phyloP scores from a whole-genome alignment of 2,797 vertebrate genomes.

The Oreonectes daqikongensis region DNA sequence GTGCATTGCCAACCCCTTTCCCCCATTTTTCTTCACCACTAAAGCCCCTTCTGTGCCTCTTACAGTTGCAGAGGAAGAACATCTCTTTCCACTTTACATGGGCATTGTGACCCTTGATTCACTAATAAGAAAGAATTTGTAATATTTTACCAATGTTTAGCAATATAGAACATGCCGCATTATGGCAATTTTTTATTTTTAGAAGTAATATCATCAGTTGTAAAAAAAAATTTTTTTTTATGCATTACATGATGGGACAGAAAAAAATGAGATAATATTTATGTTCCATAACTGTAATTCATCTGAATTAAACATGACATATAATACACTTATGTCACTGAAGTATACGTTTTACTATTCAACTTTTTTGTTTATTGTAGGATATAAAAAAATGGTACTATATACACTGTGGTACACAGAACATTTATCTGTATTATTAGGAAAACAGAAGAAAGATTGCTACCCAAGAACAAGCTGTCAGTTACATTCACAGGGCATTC shows the following conservation, averaged over 20 bases:
- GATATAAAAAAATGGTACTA: too few species aligned
- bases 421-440: too few species aligned
- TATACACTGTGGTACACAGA: too few species aligned
- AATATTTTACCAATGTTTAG: not conserved
- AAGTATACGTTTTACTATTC: too few species aligned
- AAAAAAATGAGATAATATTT: too few species aligned
- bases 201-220: too few species aligned
- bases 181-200: not conserved
- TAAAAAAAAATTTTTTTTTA: too few species aligned
- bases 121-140: not conserved
- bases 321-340: too few species aligned
- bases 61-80: conserved; percentile 25
- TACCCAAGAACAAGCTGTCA: not conserved
- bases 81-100: conserved; percentile 20
- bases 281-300: too few species aligned
- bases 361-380: too few species aligned
- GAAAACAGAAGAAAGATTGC: not conserved
- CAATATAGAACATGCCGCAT: not conserved
- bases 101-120: not conserved
- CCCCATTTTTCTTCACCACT: conserved; percentile 17
- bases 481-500: not conserved
- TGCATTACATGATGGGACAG: too few species aligned
- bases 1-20: conserved; percentile 27
- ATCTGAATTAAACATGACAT: too few species aligned
- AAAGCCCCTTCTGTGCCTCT: conserved; percentile 39